Base-by-base conservation (phyloP, 2,888 invertebrate genomes). In the Agrochola circellaris region DNA sequence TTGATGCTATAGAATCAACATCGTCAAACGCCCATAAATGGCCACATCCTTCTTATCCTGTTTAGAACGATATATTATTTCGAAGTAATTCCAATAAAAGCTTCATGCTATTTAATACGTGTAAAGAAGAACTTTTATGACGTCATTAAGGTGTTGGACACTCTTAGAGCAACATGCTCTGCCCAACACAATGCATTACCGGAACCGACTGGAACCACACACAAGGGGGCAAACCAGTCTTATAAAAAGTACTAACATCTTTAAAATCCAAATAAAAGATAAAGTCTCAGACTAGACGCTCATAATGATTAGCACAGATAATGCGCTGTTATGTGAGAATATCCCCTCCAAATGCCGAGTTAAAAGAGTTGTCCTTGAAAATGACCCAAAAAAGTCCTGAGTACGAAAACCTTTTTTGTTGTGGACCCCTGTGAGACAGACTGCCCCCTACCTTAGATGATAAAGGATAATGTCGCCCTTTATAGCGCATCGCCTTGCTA, bases 351-450 rank as follows among this genome's bases (percentile, higher is more conserved):
- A 83, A 82, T 82, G 81, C 76, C 83, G 77, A 75, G 83, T 87
- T 89, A 88, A 86, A 89, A 88, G 86, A 84, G 51, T 72, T 90
- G 91, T 86, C 95, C 95, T 95, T 95, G 95, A 89, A 88, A 92
- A 90, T 94, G 91, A 92, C 93, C 93, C 90, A 92, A 92, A 92
- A 93, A 91, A 83, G 89, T 91, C 82, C 81, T 86, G 84, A 92
- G 89, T 89, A 90, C 89, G 89, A 88, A 85, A 80, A 81, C 67
- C 68, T 86, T 92, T 51, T 94, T 95, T 95, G 93, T 94, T 88
- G 82, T 83, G 89, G 69, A 92, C 95, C 95, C 95, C 93, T 89
- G 87, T 89, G 86, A 90, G 70, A 54, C 79, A 64, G 89, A 89
- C 82, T 89, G 89, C 90, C 89, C 90, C 68, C 64, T 68, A 87